Conservation (phyloP, 1,140 invertebrate species). For the Drosophila gunungcola region DNA sequence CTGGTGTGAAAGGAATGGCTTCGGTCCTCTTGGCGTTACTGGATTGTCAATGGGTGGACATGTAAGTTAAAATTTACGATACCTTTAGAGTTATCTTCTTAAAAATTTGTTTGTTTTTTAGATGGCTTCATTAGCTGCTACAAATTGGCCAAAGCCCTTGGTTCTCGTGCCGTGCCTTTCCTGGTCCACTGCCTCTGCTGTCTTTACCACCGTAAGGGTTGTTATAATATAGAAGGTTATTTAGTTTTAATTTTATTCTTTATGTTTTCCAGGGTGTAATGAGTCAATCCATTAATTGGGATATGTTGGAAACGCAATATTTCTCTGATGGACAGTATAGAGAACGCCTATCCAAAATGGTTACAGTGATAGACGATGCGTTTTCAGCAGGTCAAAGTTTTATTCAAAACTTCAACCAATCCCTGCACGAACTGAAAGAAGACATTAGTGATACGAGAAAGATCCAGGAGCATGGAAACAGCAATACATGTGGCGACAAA, state of each 20-base stretch:
- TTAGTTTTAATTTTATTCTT: neutral
- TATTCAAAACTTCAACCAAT: conserved; percentile 90
- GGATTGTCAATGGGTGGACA: conserved; percentile 99
- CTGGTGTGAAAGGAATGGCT: conserved; percentile 95
- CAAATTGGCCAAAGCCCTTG: conserved; percentile 97
- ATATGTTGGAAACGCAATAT: conserved; percentile 95
- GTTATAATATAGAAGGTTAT: neutral
- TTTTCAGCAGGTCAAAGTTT: conserved; percentile 93
- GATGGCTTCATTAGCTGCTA: conserved; percentile 98
- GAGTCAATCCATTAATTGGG: conserved; percentile 97
- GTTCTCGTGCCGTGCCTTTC: conserved; percentile 97
- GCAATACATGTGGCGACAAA: conserved; percentile 35
- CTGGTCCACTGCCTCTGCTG: conserved; percentile 98
- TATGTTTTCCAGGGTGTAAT: conserved; percentile 92
- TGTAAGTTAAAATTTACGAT: conserved; percentile 87
- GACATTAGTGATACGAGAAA: conserved; percentile 81
- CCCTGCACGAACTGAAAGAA: conserved; percentile 84
- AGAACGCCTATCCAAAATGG: conserved; percentile 93
- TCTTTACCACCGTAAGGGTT: conserved; percentile 93
- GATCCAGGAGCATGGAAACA: conserved; percentile 42
- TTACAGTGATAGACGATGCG: conserved; percentile 89
- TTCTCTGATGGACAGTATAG: conserved; percentile 92
- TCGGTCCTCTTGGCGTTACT: conserved; percentile 95
- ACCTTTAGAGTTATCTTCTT: neutral
- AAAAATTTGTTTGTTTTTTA: conserved; percentile 84